phyloP scores from a whole-genome alignment of 2,797 vertebrate genomes.

The Atherinosoma microstoma region DNA sequence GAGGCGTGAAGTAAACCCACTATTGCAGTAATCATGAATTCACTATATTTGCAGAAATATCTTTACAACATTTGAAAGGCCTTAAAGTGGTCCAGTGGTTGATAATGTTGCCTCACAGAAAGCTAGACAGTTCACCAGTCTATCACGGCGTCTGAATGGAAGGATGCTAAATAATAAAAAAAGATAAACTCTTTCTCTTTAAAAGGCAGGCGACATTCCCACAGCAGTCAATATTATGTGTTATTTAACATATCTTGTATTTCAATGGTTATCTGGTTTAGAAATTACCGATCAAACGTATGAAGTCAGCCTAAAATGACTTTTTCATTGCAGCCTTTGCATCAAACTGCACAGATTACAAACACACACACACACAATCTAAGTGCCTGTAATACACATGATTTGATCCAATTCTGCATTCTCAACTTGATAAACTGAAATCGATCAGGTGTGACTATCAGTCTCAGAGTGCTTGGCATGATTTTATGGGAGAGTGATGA shows the following conservation, averaged over 20 bases:
- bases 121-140: too few relatives aligned
- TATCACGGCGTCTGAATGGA: too few relatives aligned
- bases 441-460: slow-evolving; percentile 58
- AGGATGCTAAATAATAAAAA: neutral
- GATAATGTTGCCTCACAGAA: neutral
- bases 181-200: too few relatives aligned
- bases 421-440: slow-evolving; percentile 54
- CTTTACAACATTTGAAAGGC: neutral
- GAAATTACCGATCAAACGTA: neutral
- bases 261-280: neutral
- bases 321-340: neutral
- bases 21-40: neutral
- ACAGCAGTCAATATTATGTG: neutral
- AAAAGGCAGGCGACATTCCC: neutral
- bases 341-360: slow-evolving; percentile 7
- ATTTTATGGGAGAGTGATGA: slow-evolving; percentile 33
- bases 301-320: slow-evolving; percentile 11
- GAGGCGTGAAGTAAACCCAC: slow-evolving; percentile 6
- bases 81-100: neutral
- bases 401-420: slow-evolving; percentile 57
- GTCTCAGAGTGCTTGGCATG: slow-evolving; percentile 35
- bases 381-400: slow-evolving; percentile 1
- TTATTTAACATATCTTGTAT: neutral
- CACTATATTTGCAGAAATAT: neutral
- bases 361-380: neutral